These are phyloP conservation scores for Anguilla rostrata DNA, from an alignment of 2,113 vertebrate genomes.

Conservation along the genomic window DNA sequence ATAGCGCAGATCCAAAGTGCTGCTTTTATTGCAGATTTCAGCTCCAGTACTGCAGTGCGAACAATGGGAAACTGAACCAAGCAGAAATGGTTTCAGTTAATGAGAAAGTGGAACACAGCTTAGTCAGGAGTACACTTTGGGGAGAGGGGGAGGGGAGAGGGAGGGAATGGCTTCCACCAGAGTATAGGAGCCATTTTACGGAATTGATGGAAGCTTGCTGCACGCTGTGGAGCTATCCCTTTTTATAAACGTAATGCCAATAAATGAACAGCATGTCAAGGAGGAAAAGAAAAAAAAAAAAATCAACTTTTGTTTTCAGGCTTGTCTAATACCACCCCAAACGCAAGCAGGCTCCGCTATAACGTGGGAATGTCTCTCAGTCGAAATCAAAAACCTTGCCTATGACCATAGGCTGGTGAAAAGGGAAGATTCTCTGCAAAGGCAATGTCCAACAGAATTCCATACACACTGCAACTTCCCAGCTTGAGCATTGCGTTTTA, in stretches of 20 bases:
- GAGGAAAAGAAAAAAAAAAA: background rate
- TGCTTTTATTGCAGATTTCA: background rate
- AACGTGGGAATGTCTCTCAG: background rate
- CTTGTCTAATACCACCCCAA: background rate
- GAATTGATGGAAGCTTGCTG: background rate
- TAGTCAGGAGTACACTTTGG: conserved; percentile 3
- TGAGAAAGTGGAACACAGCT: conserved; percentile 11
- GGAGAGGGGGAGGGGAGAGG: conserved; percentile 16
- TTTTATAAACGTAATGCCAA: conserved; percentile 59
- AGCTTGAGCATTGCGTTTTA: background rate
- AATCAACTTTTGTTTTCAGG: conserved; percentile 2
- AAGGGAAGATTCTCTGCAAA: background rate
- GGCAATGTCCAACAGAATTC: background rate
- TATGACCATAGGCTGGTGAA: background rate
- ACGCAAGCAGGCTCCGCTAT: background rate
- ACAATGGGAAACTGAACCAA: conserved; percentile 33
- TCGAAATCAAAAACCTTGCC: background rate
- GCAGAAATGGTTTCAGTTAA: conserved; percentile 29
- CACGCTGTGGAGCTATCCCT: conserved; percentile 54
- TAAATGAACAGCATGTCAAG: background rate
- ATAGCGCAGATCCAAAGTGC: background rate
- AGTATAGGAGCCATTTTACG: background rate
- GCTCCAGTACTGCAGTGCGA: conserved; percentile 11
- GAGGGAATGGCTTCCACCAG: conserved; percentile 3
- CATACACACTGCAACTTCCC: background rate